Base-by-base conservation (phyloP, 1,140 invertebrate species). In the Tribolium madens region DNA sequence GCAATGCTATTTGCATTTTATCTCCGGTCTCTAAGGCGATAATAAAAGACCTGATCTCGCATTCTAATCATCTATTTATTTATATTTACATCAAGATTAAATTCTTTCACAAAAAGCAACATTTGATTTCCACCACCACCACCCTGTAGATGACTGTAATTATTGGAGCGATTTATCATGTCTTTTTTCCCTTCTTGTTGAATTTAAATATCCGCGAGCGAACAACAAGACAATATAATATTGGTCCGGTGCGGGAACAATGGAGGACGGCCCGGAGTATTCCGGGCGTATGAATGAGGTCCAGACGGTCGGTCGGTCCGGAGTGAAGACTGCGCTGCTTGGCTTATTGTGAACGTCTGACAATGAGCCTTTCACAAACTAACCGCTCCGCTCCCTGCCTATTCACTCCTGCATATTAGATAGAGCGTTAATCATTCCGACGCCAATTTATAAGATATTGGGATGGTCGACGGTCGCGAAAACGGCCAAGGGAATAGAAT, bases 391-490 rank as follows among this genome's bases (percentile, higher is more conserved):
- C 70, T 72, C 70, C 15, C 70, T 72, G 73, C 17, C 73, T 75
- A 75, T 75, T 75, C 73, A 75, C 26, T 46, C 46, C 18, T 75
- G 53, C 73, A 75, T 75, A 75, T 75, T 75, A 75, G 73, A 75
- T 75, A 75, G 73, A 68, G 60, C 73, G 73, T 75, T 75, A 53
- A 75, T 75, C 73, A 75, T 75, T 50, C 73, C 57, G 26, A 18
- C 57, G 53, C 53, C 73, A 53, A 75, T 75, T 75, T 75, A 64
- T 75, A 68, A 75, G 73, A 57, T 75, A 75, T 75, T 75, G 50
- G 73, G n/a, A n/a, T n/a, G n/a, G n/a, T n/a, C n/a, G n/a, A 71
- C 13, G 36, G 10, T 21, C 57, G 53, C 53, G 17, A 33, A 64
- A 33, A 64, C 57, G 57, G 52, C n/a, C 57, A 12, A n/a, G 52